These are phyloP conservation scores for Caenorhabditis macrosperma DNA, from an alignment of 2,888 invertebrate genomes.

Conservation along the genomic window DNA sequence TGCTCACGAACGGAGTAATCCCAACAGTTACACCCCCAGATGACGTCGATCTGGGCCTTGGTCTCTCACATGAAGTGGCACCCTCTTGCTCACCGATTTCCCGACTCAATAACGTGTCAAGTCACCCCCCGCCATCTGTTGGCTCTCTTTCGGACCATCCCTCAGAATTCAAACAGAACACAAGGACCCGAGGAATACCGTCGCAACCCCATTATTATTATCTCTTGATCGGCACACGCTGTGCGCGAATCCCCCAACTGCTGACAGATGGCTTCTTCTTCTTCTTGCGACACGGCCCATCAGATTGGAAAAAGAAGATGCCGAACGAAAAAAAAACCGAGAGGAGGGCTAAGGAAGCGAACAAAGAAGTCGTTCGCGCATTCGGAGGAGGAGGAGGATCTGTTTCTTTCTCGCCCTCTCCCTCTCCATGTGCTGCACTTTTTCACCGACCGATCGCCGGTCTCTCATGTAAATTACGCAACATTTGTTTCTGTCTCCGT, in stretches of 20 bases:
- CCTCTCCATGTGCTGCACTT: neutral
- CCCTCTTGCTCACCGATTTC: constrained; percentile 28
- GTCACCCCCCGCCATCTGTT: constrained; percentile 11
- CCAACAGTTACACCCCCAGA: constrained; percentile 8
- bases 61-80: constrained; percentile 28
- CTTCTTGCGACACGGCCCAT: constrained; percentile 27
- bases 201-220: constrained; percentile 47
- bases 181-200: neutral
- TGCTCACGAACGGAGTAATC: too few species aligned
- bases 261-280: constrained; percentile 53
- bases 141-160: neutral
- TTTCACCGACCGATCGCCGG: neutral
- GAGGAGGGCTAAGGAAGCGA: neutral
- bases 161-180: constrained; percentile 40
- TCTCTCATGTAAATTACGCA: constrained; percentile 50
- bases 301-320: constrained; percentile 4
- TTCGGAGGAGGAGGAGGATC: constrained; percentile 26
- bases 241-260: constrained; percentile 49
- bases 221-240: constrained; percentile 32
- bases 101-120: constrained; percentile 23
- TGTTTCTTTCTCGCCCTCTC: constrained; percentile 20
- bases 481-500: constrained; percentile 30
- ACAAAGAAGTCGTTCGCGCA: constrained; percentile 58
- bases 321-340: constrained; percentile 1
- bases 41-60: constrained; percentile 16